Evolutionary conservation across 2,888 invertebrate genomes (phyloP).

Genomic region (Brenthis hecate): DNA sequence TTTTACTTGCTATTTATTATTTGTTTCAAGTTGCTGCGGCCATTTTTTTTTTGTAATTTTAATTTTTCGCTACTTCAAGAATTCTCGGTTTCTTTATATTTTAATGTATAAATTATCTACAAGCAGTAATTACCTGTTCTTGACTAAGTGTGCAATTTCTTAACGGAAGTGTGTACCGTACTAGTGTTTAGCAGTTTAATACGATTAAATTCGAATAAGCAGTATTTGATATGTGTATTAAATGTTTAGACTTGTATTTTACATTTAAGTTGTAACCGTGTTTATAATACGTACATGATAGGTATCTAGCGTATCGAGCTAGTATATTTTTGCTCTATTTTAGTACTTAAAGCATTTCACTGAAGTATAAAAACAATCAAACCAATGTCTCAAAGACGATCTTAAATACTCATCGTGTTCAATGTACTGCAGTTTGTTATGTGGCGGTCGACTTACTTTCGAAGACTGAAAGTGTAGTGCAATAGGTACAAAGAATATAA

Average conservation of each 20-base stretch:
- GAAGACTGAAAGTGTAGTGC: conserved; percentile 47
- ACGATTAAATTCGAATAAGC: conserved; percentile 7
- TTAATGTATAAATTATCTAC: no score
- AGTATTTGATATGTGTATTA: conserved; percentile 47
- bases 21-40: no score
- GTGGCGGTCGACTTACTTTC: conserved; percentile 40
- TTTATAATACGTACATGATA: conserved; percentile 26
- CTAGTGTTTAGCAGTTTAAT: conserved; percentile 19
- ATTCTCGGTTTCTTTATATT: no score
- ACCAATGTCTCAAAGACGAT: conserved; percentile 20
- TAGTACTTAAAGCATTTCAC: conserved; percentile 28
- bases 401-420: conserved; percentile 34
- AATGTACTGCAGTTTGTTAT: conserved; percentile 21
- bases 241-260: conserved; percentile 45
- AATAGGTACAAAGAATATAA: conserved; percentile 10
- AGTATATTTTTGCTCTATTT: conserved; percentile 23
- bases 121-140: not conserved
- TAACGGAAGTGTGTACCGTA: conserved; percentile 13
- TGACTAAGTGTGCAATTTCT: conserved; percentile 1
- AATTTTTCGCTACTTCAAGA: no score
- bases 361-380: conserved; percentile 10
- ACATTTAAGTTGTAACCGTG: conserved; percentile 38
- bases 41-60: no score
- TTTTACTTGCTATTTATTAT: no score
- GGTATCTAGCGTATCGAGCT: conserved; percentile 7